These are phyloP conservation scores for Electrophaes corylata DNA, from an alignment of 2,888 invertebrate species.

Conservation along the genomic window DNA sequence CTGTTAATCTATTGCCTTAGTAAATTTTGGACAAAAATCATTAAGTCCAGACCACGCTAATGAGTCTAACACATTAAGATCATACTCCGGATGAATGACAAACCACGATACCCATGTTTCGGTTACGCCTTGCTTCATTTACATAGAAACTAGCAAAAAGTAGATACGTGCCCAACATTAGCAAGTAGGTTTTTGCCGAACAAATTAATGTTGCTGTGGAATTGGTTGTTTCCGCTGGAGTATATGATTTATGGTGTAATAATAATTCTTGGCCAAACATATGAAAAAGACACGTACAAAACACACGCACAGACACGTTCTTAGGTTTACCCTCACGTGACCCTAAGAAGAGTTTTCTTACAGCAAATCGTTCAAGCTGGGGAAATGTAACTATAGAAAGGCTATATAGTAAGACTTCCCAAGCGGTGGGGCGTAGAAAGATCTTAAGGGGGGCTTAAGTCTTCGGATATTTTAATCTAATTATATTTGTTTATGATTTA, in stretches of 20 bases:
- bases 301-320: too few relatives aligned
- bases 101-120: conserved; percentile 34
- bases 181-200: conserved; percentile 24
- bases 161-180: conserved; percentile 31
- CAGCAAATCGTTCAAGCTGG: too few relatives aligned
- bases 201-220: conserved; percentile 25
- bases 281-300: too few relatives aligned
- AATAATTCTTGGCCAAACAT: too few relatives aligned
- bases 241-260: conserved; percentile 7
- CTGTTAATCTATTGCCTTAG: conserved; percentile 50
- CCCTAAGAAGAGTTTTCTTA: too few relatives aligned
- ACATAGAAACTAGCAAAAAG: conserved; percentile 41
- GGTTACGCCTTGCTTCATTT: conserved; percentile 35
- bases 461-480: too few relatives aligned
- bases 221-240: conserved; percentile 27
- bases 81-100: conserved; percentile 38
- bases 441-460: too few relatives aligned
- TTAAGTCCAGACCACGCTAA: conserved; percentile 45
- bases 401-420: too few relatives aligned
- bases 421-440: too few relatives aligned
- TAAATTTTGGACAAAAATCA: conserved; percentile 50
- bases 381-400: too few relatives aligned
- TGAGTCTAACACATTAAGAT: conserved; percentile 46
- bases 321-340: too few relatives aligned
- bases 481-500: too few relatives aligned